Evolutionary conservation across 2,113 vertebrate species (phyloP), one percentile per base, ranked within the genome.

Genomic region (Gobio gobio): DNA sequence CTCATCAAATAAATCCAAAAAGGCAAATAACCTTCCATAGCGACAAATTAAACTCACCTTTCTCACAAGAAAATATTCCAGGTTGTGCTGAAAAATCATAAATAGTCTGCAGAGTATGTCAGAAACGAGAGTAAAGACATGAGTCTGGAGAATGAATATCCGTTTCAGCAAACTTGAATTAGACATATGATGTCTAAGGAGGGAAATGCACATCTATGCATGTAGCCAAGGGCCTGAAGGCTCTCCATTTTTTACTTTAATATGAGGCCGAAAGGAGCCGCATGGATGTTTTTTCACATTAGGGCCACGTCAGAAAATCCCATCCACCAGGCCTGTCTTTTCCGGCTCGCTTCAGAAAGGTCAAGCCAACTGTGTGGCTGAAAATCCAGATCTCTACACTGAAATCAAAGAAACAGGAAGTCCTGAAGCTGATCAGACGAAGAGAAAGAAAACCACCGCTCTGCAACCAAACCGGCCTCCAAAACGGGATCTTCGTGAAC

Each of bases 41-140:
- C n/a, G 49, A 83, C 16, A 2, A 86, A n/a, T 13, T 49, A 58
- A 49, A 88, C 87, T 88, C 87, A 86, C 87, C 87, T 88, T 82
- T 68, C 63, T 59, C 40, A 66, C 66, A 75, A 75, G 75, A 74
- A 86, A 86, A 72, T 33, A 78, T 73, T 85, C 83, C 78, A 58
- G 80, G 51, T 70, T 22, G 54, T 59, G 40, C 3, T 5, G 10
- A 81, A 81, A 66, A 76, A 76, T 26, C 13, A 79, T 78, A 43
- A 61, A n/a, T 24, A 77, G 9, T 59, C 13, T 40, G 24, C 26
- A 56, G 47, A 47, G 24, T 29, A 26, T 40, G n/a, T 63, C 59
- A 29, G n/a, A 81, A 29, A 22, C 4, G 1, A 66, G 13, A 66
- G 9, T 49, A 66, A 81, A 33, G 43, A 22, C 45, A 68, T 51